Evolutionary conservation across 2,888 invertebrate species (phyloP), one percentile per base, ranked within the genome.

Genomic region (Cosmopolites sordidus): DNA sequence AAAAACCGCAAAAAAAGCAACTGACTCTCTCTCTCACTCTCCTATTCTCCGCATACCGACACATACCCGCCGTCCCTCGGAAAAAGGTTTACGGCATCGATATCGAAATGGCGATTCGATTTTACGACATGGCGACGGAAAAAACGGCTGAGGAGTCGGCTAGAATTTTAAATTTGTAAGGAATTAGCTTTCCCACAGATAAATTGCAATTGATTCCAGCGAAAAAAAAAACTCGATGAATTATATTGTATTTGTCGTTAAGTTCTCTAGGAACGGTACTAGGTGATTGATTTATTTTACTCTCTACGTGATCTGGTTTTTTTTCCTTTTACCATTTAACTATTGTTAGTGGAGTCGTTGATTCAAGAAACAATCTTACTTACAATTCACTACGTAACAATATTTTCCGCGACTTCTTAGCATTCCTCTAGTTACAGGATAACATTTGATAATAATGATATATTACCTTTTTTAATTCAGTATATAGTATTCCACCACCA

Each of bases 171-270:
- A 67, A 65, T 66, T 67, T 66, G 65, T 64, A 60, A 61, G 57
- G 66, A 66, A 67, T 67, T 67, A 66, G 64, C 60, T 67, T 67
- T 67, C 67, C 65, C 67, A 67, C 65, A 64, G 65, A 65, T 65
- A 64, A 63, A 62, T 65, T 57, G 64, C 59, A 4, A 57, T 54
- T 52, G 58, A 61, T 58, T 58, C 39, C 9, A 43, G 60, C 58
- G 62, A 63, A 64, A 63, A 33, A 33, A 33, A 33, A 33, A 33
- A 33, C 33, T n/a, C 33, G 33, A 33, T 58, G 59, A 59, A 61
- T 62, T 61, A 60, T 62, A 59, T 57, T 56, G 51, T 40, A 46
- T 51, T 30, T 45, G 37, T 29, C 18, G 33, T 12, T 33, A 33
- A n/a, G 12, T 12, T 12, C n/a, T 33, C 33, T 12, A 11, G 33